These are phyloP conservation scores for Oscheius onirici DNA, from an alignment of 2,888 invertebrate genomes.

Conservation along the genomic window DNA sequence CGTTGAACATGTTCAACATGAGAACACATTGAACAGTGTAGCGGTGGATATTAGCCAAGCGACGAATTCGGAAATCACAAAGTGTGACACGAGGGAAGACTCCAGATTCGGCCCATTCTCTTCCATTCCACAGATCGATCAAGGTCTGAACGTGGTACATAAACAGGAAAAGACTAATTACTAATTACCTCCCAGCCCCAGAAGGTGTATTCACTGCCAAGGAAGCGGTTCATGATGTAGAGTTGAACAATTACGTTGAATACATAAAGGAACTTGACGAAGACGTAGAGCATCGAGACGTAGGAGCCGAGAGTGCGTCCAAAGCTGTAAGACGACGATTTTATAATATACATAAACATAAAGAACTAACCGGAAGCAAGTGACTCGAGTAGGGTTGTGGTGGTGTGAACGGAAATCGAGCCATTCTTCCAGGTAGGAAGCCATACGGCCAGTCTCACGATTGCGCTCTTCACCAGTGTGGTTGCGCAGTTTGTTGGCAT, in stretches of 20 bases:
- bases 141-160: conserved; percentile 49
- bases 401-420: conserved; percentile 52
- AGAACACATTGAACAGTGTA: conserved; percentile 71
- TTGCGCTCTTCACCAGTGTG: conserved; percentile 46
- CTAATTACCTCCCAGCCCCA: conserved; percentile 70
- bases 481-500: conserved; percentile 59
- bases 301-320: conserved; percentile 50
- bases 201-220: conserved; percentile 67
- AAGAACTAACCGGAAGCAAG: conserved; percentile 38
- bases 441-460: conserved; percentile 57
- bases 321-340: conserved; percentile 33
- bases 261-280: conserved; percentile 65
- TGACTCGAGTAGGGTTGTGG: conserved; percentile 40
- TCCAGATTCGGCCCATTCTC: conserved; percentile 70
- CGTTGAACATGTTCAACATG: conserved; percentile 72
- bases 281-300: conserved; percentile 64
- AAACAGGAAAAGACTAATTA: neutral
- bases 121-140: conserved; percentile 65
- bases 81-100: conserved; percentile 69
- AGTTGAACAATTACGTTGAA: conserved; percentile 70
- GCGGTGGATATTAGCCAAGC: conserved; percentile 71
- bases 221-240: conserved; percentile 70
- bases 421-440: conserved; percentile 63
- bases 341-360: neutral
- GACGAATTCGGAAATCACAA: conserved; percentile 70